Evolutionary conservation across 2,113 vertebrate species (phyloP).

Genomic region (Centrocercus urophasianus): DNA sequence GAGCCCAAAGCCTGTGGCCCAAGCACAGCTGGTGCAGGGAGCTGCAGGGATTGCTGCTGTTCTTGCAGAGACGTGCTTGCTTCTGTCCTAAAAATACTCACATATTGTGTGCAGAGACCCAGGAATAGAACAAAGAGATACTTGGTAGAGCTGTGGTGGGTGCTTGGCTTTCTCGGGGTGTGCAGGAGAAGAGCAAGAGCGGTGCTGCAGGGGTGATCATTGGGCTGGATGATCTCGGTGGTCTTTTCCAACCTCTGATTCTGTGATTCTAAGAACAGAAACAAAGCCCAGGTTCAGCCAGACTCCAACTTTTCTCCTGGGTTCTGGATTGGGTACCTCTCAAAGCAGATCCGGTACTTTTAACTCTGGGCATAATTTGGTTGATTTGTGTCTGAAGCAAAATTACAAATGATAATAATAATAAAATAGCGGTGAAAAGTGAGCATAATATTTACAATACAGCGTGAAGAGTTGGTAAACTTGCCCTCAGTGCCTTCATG

Average conservation of each 20-base stretch:
- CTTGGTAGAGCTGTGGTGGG: not conserved
- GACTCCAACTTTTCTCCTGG: not conserved
- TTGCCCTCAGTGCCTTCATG: not conserved
- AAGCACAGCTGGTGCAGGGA: not conserved
- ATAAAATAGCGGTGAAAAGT: not conserved
- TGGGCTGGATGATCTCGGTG: too few species aligned
- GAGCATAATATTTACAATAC: not conserved
- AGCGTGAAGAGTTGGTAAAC: not conserved
- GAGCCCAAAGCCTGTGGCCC: not conserved
- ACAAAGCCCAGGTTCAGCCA: not conserved
- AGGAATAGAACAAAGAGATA: not conserved
- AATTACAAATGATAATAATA: not conserved
- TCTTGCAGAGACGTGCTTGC: not conserved
- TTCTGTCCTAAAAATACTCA: not conserved
- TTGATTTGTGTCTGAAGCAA: not conserved
- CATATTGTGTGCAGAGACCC: too few species aligned
- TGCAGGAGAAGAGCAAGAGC: not conserved
- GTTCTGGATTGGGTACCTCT: not conserved
- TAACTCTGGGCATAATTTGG: not conserved
- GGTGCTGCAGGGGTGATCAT: too few species aligned
- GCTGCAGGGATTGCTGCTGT: not conserved
- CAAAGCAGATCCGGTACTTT: fast-evolving
- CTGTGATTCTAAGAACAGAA: not conserved
- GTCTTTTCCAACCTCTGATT: too few species aligned
- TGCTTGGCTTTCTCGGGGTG: not conserved